Conservation (phyloP, 2,888 invertebrate genomes). For the Pinctada fucata region DNA sequence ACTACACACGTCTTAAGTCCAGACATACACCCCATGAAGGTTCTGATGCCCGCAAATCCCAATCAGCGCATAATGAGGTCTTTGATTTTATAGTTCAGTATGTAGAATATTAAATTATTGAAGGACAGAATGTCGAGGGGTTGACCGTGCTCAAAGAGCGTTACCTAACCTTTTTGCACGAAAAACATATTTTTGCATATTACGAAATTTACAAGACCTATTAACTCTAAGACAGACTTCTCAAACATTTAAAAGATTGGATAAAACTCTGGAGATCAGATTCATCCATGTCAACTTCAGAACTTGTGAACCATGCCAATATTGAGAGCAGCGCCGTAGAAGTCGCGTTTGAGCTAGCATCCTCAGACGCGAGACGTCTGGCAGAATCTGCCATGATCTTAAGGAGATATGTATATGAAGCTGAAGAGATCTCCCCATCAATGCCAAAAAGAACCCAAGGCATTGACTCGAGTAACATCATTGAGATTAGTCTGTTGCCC, state of each 20-base stretch:
- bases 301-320: not conserved
- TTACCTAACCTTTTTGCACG: not conserved
- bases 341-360: not conserved
- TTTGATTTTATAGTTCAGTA: not conserved
- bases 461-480: no score
- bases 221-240: not conserved
- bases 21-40: slow-evolving; percentile 9
- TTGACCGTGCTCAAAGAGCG: not conserved
- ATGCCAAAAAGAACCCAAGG: no score
- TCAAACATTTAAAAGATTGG: not conserved
- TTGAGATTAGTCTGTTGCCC: no score
- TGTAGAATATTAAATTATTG: not conserved
- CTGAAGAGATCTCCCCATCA: no score
- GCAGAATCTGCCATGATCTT: not conserved
- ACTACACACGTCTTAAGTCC: slow-evolving; percentile 26
- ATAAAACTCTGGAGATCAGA: not conserved
- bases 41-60: slow-evolving; percentile 8
- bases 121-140: not conserved
- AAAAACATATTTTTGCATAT: not conserved
- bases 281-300: not conserved
- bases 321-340: not conserved
- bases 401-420: not conserved
- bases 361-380: not conserved
- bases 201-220: not conserved
- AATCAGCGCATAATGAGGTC: slow-evolving; percentile 1